Evolutionary conservation across 2,797 vertebrate species (phyloP), one percentile per base, ranked within the genome.

Genomic region (Arremon aurantiirostris): DNA sequence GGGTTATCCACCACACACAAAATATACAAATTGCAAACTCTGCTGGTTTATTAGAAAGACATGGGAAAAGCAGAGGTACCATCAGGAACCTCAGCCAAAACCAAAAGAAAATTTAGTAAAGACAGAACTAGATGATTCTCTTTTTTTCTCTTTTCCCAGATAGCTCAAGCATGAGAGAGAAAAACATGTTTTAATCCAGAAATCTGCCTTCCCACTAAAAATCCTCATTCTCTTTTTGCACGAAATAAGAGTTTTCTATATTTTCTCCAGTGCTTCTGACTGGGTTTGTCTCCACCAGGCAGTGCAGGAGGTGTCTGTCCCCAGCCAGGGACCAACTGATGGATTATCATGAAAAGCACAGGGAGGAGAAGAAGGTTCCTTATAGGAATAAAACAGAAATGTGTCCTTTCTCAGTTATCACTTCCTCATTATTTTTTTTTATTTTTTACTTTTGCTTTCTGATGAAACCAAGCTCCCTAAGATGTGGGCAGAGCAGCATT

Each of bases 51-150:
- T 53, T 55, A 68, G 41, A 42, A 32, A 72, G 24, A 53, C 4
- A 2, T 16, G 18, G 8, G 28, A 30, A 78, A 88, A 60, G 0
- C 12, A 72, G 42, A 64, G 16, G 14, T 5, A 30, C 0, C 1
- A 35, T 27, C 42, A 56, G 66, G 57, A 89, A 75, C 42, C 34
- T 60, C 46, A 50, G 22, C 16, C 9, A 1, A 77, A 71, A 42
- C 3, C 8, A 49, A 23, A 72, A 42, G n/a, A 42, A 77, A 64
- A 34, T 2, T 27, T n/a, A 21, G 27, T 37, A 35, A 65, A 59
- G 49, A 27, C 9, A 60, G 35, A 68, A 26, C 14, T 50, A 61
- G 72, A 61, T 22, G 0, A 65, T 49, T 88, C 4, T 65, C 22
- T 34, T 71, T 59, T 59, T 86, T 83, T 41, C 70, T 50, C 4